Evolutionary conservation across 2,888 invertebrate species (phyloP).

Genomic region (Monochamus alternatus): DNA sequence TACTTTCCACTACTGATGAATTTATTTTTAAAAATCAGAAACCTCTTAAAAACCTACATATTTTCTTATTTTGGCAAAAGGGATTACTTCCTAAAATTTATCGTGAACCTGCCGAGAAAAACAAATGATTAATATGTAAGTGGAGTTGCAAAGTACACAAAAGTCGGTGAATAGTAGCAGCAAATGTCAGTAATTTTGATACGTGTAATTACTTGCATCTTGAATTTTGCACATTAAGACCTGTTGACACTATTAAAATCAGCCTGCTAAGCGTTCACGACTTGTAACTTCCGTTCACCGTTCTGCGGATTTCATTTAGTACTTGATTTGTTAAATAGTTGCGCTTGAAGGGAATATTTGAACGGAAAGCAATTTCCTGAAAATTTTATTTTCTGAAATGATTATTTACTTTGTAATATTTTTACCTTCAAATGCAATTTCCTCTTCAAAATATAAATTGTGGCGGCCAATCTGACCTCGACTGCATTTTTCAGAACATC

Average conservation of each 20-base stretch:
- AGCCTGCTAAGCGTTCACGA: neutral
- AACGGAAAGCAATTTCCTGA: slow-evolving; percentile 12
- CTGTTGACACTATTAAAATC: neutral
- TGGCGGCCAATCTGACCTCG: too few species aligned
- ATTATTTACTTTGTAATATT: neutral
- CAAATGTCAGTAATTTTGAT: neutral
- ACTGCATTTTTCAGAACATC: too few species aligned
- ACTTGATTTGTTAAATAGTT: neutral
- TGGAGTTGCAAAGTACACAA: neutral
- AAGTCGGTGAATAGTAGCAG: neutral
- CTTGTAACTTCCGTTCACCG: neutral
- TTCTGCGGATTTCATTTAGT: slow-evolving; percentile 1
- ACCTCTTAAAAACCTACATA: too few species aligned
- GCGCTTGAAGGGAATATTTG: neutral
- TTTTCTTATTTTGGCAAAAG: too few species aligned
- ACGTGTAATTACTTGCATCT: neutral
- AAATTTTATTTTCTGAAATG: neutral
- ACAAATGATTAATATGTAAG: too few species aligned
- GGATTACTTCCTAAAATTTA: too few species aligned
- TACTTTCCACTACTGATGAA: too few species aligned
- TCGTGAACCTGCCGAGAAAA: too few species aligned
- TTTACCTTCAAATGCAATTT: too few species aligned
- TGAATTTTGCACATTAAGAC: neutral
- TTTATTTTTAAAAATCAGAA: too few species aligned
- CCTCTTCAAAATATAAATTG: too few species aligned